Base-by-base conservation (phyloP, 1,140 invertebrate genomes). In the Parapsyche elsis region DNA sequence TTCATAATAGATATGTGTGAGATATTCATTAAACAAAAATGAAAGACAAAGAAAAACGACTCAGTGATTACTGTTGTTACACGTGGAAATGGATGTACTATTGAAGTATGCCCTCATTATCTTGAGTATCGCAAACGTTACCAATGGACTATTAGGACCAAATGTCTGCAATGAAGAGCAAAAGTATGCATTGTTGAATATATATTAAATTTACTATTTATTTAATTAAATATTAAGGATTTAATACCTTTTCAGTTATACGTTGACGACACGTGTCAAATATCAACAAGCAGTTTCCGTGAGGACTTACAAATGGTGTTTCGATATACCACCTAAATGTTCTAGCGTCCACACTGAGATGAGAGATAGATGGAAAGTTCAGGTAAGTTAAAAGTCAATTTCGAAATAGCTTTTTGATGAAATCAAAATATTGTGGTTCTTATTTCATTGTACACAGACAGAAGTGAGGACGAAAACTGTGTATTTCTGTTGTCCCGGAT, bases 301-400 rank as follows among this genome's bases (percentile, higher is more conserved):
- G 16, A 89, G 91, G 44, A 91, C 91, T 0, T 92, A 92, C 84
- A 90, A 90, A 76, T 94, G 93, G 93, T 94, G 93, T 84, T 86
- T 93, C 81, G 88, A 90, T 78, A 89, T 94, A 82, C 93, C 93
- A 10, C 92, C 92, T 10, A 88, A 92, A 53, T 94, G 93, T 83
- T 90, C 91, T n/a, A 89, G 87, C 76, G 92, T 90, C 81, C 90
- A 87, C 76, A 91, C 90, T 16, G 92, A 92, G 86, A 90, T 91
- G 88, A 88, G 91, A 78, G 90, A 92, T 79, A 87, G 90, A 64
- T 90, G 90, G 80, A 88, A 87, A 84, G 86, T 90, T 59, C 88
- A 91, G 87, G 90, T 91, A 83, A 57, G 9, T 38, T n/a, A n/a
- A n/a, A n/a, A n/a, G n/a, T n/a, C n/a, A n/a, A 46, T 46, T 16